Percentiles rank a stretch among this genome's conserved stretches.
Conservation (phyloP, 2,113 vertebrate species). For the Sylvia atricapilla region DNA sequence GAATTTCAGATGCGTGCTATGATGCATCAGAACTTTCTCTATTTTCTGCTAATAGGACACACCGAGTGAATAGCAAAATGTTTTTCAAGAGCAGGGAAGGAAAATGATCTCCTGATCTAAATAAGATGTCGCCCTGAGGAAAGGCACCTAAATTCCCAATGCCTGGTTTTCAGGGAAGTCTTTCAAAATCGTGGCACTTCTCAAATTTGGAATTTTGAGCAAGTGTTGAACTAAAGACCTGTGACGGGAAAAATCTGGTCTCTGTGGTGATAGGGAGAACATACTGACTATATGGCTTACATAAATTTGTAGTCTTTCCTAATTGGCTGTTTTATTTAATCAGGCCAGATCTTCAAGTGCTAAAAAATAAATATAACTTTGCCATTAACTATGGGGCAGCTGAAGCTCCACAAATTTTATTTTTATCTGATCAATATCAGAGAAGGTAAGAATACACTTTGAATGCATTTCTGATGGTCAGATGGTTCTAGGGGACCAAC, state of each 20-base stretch:
- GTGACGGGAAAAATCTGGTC: not conserved
- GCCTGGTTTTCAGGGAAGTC: not conserved
- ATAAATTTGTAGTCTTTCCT: not conserved
- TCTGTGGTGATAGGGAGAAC: not conserved
- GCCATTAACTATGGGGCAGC: not conserved
- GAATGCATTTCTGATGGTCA: not conserved
- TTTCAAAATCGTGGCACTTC: not conserved
- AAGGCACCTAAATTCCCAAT: not conserved
- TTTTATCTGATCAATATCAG: not conserved
- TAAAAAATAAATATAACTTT: not conserved
- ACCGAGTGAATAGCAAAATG: not conserved
- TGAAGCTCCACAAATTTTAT: not conserved
- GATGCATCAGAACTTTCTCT: slow-evolving; percentile 43
- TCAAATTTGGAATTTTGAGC: not conserved
- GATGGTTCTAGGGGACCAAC: not conserved
- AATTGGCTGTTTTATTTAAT: slow-evolving; percentile 2
- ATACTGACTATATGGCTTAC: not conserved
- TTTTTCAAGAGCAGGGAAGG: slow-evolving; percentile 2
- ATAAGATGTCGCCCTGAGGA: not conserved
- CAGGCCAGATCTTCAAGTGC: not conserved
- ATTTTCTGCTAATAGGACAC: slow-evolving; percentile 31
- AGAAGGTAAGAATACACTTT: not conserved
- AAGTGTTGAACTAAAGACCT: not conserved
- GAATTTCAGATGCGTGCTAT: slow-evolving; percentile 43
- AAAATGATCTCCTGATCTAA: slow-evolving; percentile 12